Conservation (phyloP, 2,113 vertebrate genomes). For the Centropristis striata region DNA sequence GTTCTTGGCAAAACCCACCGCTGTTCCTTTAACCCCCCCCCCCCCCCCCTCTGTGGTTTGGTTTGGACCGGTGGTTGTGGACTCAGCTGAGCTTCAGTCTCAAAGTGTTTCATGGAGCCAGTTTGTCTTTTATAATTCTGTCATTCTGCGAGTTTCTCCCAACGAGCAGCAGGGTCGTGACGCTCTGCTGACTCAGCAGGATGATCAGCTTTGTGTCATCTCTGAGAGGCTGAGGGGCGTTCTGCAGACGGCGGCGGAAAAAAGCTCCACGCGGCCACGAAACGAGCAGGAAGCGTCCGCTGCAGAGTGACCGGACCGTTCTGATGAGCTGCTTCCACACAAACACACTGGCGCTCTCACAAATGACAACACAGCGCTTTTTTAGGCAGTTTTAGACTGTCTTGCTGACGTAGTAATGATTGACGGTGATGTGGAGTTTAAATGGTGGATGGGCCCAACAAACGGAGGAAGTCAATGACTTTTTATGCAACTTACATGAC, state of each 20-base stretch:
- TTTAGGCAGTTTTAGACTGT: no score
- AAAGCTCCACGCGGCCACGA: constrained; percentile 20
- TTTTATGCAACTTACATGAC: no score
- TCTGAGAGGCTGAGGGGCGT: neutral
- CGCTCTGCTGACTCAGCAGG: constrained; percentile 28
- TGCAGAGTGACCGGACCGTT: no score
- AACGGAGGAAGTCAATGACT: no score
- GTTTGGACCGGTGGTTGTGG: constrained; percentile 27
- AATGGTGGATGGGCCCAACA: no score
- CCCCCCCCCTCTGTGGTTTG: neutral
- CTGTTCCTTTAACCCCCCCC: neutral
- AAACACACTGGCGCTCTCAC: no score
- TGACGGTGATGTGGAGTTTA: no score
- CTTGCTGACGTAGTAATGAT: no score
- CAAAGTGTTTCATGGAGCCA: constrained; percentile 6
- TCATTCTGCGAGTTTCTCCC: constrained; percentile 12
- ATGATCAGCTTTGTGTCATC: no score
- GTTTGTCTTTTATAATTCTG: neutral
- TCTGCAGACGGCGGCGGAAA: constrained; percentile 38
- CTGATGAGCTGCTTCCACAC: no score
- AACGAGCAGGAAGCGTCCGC: neutral
- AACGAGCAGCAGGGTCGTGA: neutral
- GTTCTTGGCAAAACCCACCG: constrained; percentile 9
- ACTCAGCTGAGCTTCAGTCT: constrained; percentile 26
- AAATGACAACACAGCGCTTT: no score